These are phyloP conservation scores for Poecilia gillii DNA, from an alignment of 2,797 vertebrate species.

Conservation along the genomic window DNA sequence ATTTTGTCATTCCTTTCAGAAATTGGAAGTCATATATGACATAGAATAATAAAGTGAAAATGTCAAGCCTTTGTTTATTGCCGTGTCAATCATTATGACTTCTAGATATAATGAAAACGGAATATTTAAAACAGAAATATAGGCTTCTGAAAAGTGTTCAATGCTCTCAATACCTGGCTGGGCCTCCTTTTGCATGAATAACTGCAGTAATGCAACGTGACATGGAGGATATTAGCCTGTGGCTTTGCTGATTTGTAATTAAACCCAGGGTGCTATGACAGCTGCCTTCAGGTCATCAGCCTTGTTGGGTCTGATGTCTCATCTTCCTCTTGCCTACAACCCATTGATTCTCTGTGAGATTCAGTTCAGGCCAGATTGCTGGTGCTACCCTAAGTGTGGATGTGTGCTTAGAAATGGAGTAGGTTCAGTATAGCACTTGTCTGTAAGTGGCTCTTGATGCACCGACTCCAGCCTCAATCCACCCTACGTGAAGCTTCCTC, in stretches of 20 bases:
- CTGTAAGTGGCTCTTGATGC: background rate
- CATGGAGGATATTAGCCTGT: background rate
- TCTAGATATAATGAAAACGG: background rate
- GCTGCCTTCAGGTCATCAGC: background rate
- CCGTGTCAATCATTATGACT: background rate
- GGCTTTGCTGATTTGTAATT: background rate
- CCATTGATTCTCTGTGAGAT: background rate
- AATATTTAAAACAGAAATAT: background rate
- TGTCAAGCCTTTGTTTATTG: background rate
- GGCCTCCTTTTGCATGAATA: background rate
- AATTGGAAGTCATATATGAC: background rate
- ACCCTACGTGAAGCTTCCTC: background rate
- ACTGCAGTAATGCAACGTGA: background rate
- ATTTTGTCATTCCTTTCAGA: slow-evolving; percentile 4
- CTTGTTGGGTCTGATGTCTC: background rate
- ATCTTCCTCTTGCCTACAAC: background rate
- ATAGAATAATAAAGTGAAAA: background rate
- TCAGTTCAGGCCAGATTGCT: background rate
- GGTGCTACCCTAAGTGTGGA: background rate
- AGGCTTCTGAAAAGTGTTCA: background rate
- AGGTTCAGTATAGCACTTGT: background rate
- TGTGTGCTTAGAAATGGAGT: background rate
- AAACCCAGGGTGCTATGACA: background rate
- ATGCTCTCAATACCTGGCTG: background rate
- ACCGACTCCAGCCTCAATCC: background rate